A percentile compares a stretch with the other conserved stretches of the same genome.
Conservation (phyloP, 2,888 invertebrate species). For the Cosmorhoe ocellata region DNA sequence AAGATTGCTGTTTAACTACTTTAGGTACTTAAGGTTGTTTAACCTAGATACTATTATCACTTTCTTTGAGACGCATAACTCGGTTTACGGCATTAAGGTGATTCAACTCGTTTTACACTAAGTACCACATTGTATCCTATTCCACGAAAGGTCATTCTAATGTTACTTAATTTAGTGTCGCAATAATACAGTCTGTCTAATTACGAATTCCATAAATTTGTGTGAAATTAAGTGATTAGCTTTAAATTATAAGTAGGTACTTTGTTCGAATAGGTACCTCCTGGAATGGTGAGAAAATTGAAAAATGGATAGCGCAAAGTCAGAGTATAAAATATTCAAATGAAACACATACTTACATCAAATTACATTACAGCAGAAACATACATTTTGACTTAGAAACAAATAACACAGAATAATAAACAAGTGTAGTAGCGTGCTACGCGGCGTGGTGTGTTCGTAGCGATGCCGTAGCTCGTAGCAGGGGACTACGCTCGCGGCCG, state of each 20-base stretch:
- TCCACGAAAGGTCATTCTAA: constrained; percentile 3
- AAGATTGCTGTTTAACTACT: too few relatives aligned
- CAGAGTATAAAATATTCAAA: not conserved
- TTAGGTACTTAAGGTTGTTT: too few relatives aligned
- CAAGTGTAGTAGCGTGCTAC: constrained; percentile 47
- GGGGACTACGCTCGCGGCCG: constrained; percentile 64
- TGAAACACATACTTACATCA: not conserved
- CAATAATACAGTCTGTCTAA: not conserved
- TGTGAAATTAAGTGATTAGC: not conserved
- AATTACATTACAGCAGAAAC: not conserved
- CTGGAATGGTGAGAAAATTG: too few relatives aligned
- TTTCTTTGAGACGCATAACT: not conserved
- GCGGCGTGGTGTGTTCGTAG: constrained; percentile 48
- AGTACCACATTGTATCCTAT: constrained; percentile 6
- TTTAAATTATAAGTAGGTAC: not conserved
- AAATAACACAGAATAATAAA: not conserved
- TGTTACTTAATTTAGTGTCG: not conserved
- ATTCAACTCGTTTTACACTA: constrained; percentile 15
- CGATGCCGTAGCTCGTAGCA: constrained; percentile 57
- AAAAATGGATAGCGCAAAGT: not conserved
- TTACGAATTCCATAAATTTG: constrained; percentile 5
- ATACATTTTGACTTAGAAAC: not conserved
- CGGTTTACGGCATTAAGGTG: constrained; percentile 4
- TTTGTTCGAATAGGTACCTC: too few relatives aligned
- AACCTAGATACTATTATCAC: too few relatives aligned